Percentiles rank a stretch among this genome's conserved stretches.
phyloP scores from a whole-genome alignment of 2,113 vertebrate genomes.

The Chauna torquata region DNA sequence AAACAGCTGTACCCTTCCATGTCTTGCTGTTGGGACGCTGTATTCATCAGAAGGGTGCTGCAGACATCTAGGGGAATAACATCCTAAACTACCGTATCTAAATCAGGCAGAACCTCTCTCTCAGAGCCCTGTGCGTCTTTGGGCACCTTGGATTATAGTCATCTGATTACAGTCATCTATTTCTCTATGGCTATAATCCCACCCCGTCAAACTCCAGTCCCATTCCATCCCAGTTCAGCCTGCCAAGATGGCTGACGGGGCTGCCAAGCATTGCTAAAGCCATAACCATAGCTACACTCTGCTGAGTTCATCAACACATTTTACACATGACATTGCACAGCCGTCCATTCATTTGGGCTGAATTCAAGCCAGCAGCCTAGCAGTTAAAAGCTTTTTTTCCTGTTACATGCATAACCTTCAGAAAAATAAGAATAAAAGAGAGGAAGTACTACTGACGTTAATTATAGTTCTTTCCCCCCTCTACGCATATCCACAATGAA shows the following conservation, averaged over 20 bases:
- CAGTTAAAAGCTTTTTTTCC: background rate
- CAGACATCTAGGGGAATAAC: background rate
- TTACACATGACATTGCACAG: background rate
- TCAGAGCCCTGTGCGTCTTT: background rate
- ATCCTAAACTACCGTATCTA: background rate
- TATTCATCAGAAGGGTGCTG: background rate
- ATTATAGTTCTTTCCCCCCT: slow-evolving; percentile 2
- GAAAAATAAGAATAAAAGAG: slow-evolving; percentile 20
- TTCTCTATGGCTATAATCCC: background rate
- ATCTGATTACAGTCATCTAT: too few species aligned
- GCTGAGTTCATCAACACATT: background rate
- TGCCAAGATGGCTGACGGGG: background rate
- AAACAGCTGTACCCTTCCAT: background rate
- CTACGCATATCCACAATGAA: background rate
- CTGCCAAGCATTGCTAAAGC: background rate
- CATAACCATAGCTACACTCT: background rate
- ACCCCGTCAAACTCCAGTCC: background rate
- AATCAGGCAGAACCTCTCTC: background rate
- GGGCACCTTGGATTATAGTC: background rate
- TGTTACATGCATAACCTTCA: background rate
- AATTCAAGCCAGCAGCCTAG: background rate
- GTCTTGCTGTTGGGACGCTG: background rate
- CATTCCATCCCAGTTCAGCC: background rate
- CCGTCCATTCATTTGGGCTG: background rate
- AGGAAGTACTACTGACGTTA: background rate